Evolutionary conservation across 2,113 vertebrate genomes (phyloP), one percentile per base, ranked within the genome.

Genomic region (Mastomys natalensis): DNA sequence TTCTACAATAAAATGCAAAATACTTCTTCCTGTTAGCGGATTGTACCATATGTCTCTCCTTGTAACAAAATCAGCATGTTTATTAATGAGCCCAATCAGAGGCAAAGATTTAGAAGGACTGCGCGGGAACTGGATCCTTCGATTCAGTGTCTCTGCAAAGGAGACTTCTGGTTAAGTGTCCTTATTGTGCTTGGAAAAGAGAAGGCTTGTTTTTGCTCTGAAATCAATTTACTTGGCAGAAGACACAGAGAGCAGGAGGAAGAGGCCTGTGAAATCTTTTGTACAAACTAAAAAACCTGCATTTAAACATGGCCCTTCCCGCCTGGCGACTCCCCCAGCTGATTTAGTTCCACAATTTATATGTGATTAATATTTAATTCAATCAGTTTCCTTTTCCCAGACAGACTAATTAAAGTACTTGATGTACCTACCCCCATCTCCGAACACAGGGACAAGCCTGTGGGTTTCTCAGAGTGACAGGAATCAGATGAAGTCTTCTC

Each of bases 1-100:
- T 99, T 99, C 99, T 98, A 98, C 99, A 99, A 99, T 99, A 99
- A 99, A 99, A 99, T 99, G 99, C 99, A 99, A 99, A 99, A 99
- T 99, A 99, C 99, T 99, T 98, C 99, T 99, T 99, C 99, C 99
- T 99, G 99, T 99, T 99, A 99, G 99, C 98, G 98, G 99, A 99
- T 99, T 99, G 99, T 99, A 99, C 99, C 99, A 99, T 99, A 99
- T 99, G 99, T 99, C 99, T 98, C 99, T 98, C 99, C 98, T 98
- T 98, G 99, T 98, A 99, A 99, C 99, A 99, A 99, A 99, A 99
- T 99, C 98, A 99, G 98, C 99, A 99, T 99, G 99, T 99, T 99
- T 99, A 99, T 99, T 99, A 99, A 99, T 99, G 99, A 99, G 99
- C 98, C 99, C 99, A 99, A 99, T 99, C 99, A 99, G 98, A 99